Base-by-base conservation (phyloP, 2,888 invertebrate species). In the Dilophus febrilis region DNA sequence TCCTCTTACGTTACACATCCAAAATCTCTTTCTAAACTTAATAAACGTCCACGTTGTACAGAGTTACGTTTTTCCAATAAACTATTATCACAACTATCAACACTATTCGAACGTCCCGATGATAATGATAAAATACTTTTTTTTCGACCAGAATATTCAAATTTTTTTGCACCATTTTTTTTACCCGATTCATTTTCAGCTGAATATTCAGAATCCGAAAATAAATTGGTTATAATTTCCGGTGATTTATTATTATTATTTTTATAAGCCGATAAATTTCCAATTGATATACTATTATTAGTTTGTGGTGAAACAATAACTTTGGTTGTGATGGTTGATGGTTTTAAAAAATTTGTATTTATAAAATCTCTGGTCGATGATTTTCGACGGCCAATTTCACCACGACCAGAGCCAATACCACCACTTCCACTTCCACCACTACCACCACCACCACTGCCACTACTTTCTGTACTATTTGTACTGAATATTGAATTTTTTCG, bases 11-110 rank as follows among this genome's bases (percentile, higher is more conserved):
- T 33, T 40, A 40, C 27, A 40, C 17, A 27, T 4, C 33, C 18
- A 18, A 40, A 40, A 33, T 40, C 39, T 28, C 39, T 33, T 35
- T 40, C 35, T 12, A 40, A n/a, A 27, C 33, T 34, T 12, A 16
- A 27, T n/a, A 39, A 34, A 16, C 30, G 30, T 10, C 19, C 37
- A 19, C 30, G 37, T n/a, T 37, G 16, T 28, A n/a, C 29, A n/a
- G n/a, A n/a, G n/a, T n/a, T n/a, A 29, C 37, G 29, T 19, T 37
- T 37, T n/a, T 30, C 29, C 12, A 4, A 30, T 13, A 12, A 13
- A 37, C n/a, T 29, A 7, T 37, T 37, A 18, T 37, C 30, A n/a
- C n/a, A n/a, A 37, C 37, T 37, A 16, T 13, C 7, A 18, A 13
- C 12, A 13, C 37, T 30, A 11, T 29, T 29, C 12, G 37, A 18